Base-by-base conservation (phyloP, 2,888 invertebrate genomes). In the Magallana nippona region DNA sequence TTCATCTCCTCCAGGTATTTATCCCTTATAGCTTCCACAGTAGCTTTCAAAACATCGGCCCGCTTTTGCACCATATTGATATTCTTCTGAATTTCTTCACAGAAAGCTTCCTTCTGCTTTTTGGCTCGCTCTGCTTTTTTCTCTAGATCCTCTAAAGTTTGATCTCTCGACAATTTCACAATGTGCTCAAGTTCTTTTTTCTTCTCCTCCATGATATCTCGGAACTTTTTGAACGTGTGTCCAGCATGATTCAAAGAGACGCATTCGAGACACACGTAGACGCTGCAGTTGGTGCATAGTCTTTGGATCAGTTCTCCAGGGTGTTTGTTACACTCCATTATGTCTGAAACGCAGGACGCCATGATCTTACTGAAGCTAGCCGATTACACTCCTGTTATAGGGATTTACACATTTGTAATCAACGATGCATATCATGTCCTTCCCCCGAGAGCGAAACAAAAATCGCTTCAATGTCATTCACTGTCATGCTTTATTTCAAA, bases 191-290 rank as follows among this genome's bases (percentile, higher is more conserved):
- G 22, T 60, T 82, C 82, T 22, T 17, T 71, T 56, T 82, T 82
- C 56, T 82, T 82, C 17, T 63, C 60, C 17, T 82, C 60, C 55
- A 63, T 82, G 10, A 82, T 82, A 13, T 82, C 82, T 56, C 22
- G 55, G 27, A 82, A 82, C 56, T 82, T 82, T n/a, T 56, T 44
- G 10, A 82, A 55, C 27, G 19, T 44, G 22, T 82, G 82, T 71
- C 82, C 82, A 17, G 27, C 56, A 77, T 82, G 82, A 15, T 60
- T 56, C 22, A 71, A 22, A n/a, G 82, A 55, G 22, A 82, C 60
- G 55, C 82, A 82, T 44, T 82, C 82, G 22, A 82, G 63, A 56
- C 82, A 82, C 19, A 82, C 71, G 44, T n/a, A 71, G n/a, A 63
- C 22, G 27, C 55, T 55, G 22, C 82, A 82, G 55, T 63, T 56